These are phyloP conservation scores for Sarcoramphus papa DNA, from an alignment of 2,797 vertebrate genomes.

Conservation along the genomic window DNA sequence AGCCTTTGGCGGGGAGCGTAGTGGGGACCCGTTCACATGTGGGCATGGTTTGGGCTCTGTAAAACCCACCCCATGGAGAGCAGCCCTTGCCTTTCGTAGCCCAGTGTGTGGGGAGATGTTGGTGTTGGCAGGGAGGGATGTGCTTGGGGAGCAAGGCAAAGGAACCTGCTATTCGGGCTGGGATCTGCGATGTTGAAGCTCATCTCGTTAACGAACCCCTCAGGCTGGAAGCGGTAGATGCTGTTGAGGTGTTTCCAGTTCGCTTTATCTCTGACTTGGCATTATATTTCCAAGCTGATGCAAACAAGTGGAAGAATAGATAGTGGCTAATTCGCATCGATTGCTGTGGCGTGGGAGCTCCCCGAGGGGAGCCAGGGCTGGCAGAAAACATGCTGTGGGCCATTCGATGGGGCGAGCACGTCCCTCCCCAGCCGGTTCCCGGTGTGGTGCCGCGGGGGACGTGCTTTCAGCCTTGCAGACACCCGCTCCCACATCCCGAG, in stretches of 20 bases:
- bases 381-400: neutral
- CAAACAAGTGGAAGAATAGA: slow-evolving; percentile 14
- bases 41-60: neutral
- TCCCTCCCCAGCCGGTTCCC: accelerated
- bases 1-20: neutral
- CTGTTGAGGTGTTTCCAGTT: slow-evolving; percentile 6
- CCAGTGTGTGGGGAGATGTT: neutral
- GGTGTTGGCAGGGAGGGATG: neutral
- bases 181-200: neutral
- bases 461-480: neutral
- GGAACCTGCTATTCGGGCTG: neutral
- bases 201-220: neutral
- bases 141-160: neutral
- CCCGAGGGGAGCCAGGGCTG: neutral
- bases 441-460: accelerated
- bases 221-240: neutral
- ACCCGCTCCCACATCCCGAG: accelerated
- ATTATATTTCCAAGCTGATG: slow-evolving; percentile 3
- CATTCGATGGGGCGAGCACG: accelerated
- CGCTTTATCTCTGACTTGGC: neutral
- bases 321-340: neutral
- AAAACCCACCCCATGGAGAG: neutral
- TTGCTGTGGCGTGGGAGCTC: neutral
- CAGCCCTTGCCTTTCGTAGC: neutral
- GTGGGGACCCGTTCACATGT: accelerated